Base-by-base conservation (phyloP, 2,888 invertebrate genomes). In the Busseola fusca region DNA sequence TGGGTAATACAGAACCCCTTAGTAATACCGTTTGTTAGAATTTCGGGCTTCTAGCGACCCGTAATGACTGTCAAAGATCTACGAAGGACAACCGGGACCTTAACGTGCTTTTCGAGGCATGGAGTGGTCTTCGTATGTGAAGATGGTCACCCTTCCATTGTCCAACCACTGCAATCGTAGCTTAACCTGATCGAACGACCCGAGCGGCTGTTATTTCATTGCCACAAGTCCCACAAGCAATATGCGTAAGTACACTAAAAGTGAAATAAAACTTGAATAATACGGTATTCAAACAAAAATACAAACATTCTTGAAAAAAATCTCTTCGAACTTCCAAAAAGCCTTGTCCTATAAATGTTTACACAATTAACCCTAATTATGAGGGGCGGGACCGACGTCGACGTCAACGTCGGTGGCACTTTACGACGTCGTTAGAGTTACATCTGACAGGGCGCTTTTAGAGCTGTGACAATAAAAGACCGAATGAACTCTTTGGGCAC, bases 351-450 rank as follows among this genome's bases (percentile, higher is more conserved):
- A 84, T 85, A 86, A 90, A 89, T 89, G 88, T 90, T 90, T 88
- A 88, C 86, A 89, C 84, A 90, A 89, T 90, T 88, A 89, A 87
- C 89, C 87, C 87, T 89, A 91, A 90, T 92, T 91, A 90, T 87
- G 87, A 87, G 79, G 73, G 84, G 79, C 74, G 72, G 75, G 66
- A 54, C 56, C 25, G 70, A 71, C 72, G 71, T 56, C 69, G 64
- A 42, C 70, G 76, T 68, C 80, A 64, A 54, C 80, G 80, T 66
- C 67, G 76, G 74, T 87, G 89, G 91, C 90, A 88, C 86, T 89
- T 91, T 90, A 89, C 86, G 88, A 86, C 86, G 86, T 89, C 88
- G 85, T 88, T 89, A 87, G 84, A 84, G 86, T 86, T 87, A 89
- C 85, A 85, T 88, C 86, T 86, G 87, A 88, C 88, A 78, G 87